These are phyloP conservation scores for Drymonia ruficornis DNA, from an alignment of 2,888 invertebrate species.

Conservation along the genomic window DNA sequence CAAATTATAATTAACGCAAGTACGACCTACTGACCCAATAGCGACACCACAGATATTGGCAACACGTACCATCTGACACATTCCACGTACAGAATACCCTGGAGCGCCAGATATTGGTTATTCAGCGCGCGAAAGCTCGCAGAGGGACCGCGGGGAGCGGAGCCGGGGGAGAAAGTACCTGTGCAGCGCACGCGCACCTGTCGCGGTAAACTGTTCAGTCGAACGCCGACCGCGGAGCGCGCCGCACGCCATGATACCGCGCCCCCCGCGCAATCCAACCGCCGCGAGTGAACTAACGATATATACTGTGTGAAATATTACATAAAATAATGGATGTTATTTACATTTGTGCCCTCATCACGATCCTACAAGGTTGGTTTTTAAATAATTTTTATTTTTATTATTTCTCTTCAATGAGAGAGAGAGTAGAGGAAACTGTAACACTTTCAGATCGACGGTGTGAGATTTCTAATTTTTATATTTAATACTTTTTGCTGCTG, in stretches of 20 bases:
- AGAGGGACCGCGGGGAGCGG: constrained; percentile 21
- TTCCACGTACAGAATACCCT: constrained; percentile 49
- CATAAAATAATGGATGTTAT: constrained; percentile 66
- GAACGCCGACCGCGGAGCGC: constrained; percentile 47
- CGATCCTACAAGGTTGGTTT: constrained; percentile 59
- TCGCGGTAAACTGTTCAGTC: constrained; percentile 52
- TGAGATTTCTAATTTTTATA: constrained; percentile 41
- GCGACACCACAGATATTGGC: constrained; percentile 9
- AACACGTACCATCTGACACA: constrained; percentile 9
- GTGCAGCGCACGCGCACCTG: constrained; percentile 59
- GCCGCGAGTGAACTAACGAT: constrained; percentile 67
- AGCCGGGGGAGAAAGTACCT: constrained; percentile 38
- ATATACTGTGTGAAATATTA: constrained; percentile 53
- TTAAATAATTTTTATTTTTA: constrained; percentile 4
- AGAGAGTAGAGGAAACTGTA: constrained; percentile 38
- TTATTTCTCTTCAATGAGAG: constrained; percentile 11
- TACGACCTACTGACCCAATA: constrained; percentile 45
- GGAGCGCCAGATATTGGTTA: constrained; percentile 63
- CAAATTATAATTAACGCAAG: background rate
- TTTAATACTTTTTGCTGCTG: constrained; percentile 8
- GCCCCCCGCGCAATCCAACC: constrained; percentile 39
- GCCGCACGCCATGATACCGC: constrained; percentile 59
- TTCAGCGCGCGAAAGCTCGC: constrained; percentile 70
- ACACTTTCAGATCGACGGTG: constrained; percentile 45
- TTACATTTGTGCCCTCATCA: constrained; percentile 52